Percentiles rank a stretch among this genome's conserved stretches.
phyloP scores from a whole-genome alignment of 2,797 vertebrate genomes.

The Cossypha heuglini region DNA sequence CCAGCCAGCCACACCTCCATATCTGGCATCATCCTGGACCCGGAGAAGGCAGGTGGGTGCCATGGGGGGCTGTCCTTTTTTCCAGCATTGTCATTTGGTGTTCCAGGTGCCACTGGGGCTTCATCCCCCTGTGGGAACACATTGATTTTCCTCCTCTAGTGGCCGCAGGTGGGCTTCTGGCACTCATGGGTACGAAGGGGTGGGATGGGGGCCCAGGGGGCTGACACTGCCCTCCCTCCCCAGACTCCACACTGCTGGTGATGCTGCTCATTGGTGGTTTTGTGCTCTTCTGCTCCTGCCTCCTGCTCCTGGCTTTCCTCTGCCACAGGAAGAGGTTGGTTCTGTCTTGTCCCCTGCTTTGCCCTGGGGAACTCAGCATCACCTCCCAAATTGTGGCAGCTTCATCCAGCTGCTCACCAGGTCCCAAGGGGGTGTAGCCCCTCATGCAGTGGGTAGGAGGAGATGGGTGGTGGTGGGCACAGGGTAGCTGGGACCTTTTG shows the following conservation, averaged over 20 bases:
- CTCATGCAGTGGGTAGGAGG: not conserved
- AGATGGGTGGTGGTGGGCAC: not conserved
- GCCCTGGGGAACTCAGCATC: fast-evolving
- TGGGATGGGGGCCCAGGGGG: fast-evolving
- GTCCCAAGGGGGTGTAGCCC: not conserved
- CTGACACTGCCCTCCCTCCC: not conserved
- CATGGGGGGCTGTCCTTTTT: not conserved
- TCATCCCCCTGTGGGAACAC: not conserved
- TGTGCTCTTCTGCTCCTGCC: conserved; percentile 75
- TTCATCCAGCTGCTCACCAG: fast-evolving
- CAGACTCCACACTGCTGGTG: conserved; percentile 79
- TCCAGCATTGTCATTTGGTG: not conserved
- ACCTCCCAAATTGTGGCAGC: fast-evolving
- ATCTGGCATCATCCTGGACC: conserved; percentile 3
- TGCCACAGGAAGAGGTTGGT: conserved; percentile 83
- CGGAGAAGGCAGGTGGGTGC: conserved; percentile 30
- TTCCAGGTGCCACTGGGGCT: not conserved
- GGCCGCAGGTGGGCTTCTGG: not conserved
- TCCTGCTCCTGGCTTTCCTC: conserved; percentile 80
- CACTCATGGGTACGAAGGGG: not conserved
- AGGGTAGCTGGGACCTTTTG: not conserved
- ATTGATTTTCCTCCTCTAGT: not conserved
- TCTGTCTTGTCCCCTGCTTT: not conserved
- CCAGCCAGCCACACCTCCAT: not conserved
- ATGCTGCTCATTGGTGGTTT: conserved; percentile 80